Percentiles rank a stretch among this genome's conserved stretches.
phyloP scores from a whole-genome alignment of 2,113 vertebrate genomes.

The Pangasianodon gigas region DNA sequence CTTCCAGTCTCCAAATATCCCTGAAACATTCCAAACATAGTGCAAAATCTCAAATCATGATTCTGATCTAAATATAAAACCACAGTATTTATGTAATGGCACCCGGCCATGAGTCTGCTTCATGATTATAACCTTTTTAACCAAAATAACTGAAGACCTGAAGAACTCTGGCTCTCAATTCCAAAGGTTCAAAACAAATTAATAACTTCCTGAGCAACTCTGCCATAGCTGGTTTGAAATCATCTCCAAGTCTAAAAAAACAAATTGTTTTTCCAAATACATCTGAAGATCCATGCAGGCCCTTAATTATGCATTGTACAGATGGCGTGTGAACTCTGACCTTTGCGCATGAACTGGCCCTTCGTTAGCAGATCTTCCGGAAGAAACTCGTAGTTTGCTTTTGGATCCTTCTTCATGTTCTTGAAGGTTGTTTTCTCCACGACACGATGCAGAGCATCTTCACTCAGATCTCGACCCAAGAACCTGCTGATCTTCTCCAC shows the following conservation, averaged over 20 bases:
- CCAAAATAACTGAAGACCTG: neutral
- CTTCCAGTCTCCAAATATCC: constrained; percentile 69
- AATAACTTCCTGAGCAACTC: neutral
- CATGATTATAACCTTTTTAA: neutral
- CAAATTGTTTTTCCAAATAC: neutral
- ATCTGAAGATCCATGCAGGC: neutral
- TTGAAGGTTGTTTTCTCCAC: constrained; percentile 68
- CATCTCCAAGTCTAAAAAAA: neutral
- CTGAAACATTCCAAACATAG: constrained; percentile 50
- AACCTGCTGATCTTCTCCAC: constrained; percentile 66
- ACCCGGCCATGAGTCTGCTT: neutral
- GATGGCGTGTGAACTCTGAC: constrained; percentile 32
- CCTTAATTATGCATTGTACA: neutral
- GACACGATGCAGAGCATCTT: constrained; percentile 52
- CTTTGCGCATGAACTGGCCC: constrained; percentile 69
- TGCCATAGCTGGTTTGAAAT: no score
- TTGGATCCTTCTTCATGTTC: constrained; percentile 66
- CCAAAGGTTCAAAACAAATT: neutral
- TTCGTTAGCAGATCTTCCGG: constrained; percentile 48
- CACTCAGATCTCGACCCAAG: constrained; percentile 64
- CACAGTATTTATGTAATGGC: neutral
- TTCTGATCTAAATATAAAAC: neutral
- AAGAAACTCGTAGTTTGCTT: constrained; percentile 69
- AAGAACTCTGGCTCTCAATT: neutral
- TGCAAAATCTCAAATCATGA: neutral